phyloP scores from a whole-genome alignment of 2,113 vertebrate genomes.

The Genyomyrus donnyi region DNA sequence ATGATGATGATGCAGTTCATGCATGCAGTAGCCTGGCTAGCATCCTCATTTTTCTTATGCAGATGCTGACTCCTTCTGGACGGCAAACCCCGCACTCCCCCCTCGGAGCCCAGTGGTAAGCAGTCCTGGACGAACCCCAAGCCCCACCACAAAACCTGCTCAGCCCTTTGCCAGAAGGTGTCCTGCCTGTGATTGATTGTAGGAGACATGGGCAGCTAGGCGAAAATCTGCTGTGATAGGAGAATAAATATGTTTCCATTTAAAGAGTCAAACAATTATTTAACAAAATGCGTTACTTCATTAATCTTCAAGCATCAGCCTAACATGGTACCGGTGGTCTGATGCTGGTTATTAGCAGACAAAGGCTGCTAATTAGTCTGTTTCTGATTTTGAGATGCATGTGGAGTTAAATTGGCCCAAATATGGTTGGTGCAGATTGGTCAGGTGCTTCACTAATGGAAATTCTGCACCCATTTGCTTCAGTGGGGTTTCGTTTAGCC shows the following conservation, averaged over 20 bases:
- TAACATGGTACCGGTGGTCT: neutral
- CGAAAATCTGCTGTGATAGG: neutral
- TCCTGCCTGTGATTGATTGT: neutral
- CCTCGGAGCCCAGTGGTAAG: neutral
- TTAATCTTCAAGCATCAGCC: neutral
- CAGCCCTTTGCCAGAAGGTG: neutral
- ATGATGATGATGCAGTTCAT: neutral
- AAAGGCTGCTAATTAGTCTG: neutral
- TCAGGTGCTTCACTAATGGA: neutral
- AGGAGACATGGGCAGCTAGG: neutral
- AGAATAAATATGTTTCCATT: neutral
- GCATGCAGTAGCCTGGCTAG: neutral
- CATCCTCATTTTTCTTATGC: neutral
- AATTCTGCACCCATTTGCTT: neutral
- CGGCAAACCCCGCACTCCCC: neutral
- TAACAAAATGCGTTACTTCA: neutral
- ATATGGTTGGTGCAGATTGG: neutral
- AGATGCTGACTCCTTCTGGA: neutral
- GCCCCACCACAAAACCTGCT: neutral
- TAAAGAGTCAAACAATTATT: neutral
- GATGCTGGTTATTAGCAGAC: neutral
- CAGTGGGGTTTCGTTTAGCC: neutral
- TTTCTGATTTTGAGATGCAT: neutral
- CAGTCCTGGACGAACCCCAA: neutral
- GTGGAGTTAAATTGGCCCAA: neutral